These are phyloP conservation scores for Cyclophora punctaria DNA, from an alignment of 2,888 invertebrate genomes.

Conservation along the genomic window DNA sequence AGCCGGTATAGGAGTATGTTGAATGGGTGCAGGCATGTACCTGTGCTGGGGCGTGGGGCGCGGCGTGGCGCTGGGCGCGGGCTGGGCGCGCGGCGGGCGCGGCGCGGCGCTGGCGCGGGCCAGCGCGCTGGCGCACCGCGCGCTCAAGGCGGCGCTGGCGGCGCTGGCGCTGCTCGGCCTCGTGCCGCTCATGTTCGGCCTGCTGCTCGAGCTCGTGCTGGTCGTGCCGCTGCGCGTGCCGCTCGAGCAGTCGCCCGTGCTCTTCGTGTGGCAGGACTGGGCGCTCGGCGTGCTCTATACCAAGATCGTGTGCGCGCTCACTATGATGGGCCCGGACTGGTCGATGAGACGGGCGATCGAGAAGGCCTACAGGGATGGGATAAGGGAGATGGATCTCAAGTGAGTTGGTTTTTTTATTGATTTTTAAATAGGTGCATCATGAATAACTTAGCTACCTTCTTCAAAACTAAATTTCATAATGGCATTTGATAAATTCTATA, in stretches of 20 bases:
- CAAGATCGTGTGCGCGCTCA: constrained; percentile 96
- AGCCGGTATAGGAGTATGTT: no score
- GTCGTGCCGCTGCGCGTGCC: constrained; percentile 96
- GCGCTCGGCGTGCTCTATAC: constrained; percentile 97
- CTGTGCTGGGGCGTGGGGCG: constrained; percentile 95
- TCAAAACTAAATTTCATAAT: no score
- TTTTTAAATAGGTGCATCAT: no score
- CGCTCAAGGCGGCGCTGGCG: constrained; percentile 84
- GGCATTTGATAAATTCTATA: no score
- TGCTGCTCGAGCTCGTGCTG: constrained; percentile 91
- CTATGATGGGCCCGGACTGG: constrained; percentile 99
- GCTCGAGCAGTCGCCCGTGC: constrained; percentile 90
- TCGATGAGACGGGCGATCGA: constrained; percentile 93
- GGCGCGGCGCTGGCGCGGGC: constrained; percentile 80
- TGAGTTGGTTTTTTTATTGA: constrained; percentile 25
- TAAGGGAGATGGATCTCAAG: constrained; percentile 92
- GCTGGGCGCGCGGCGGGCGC: constrained; percentile 93
- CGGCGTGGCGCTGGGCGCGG: constrained; percentile 85
- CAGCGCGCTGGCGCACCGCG: constrained; percentile 83
- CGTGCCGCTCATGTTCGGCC: constrained; percentile 92
- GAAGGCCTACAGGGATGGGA: constrained; percentile 93
- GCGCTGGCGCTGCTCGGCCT: constrained; percentile 88
- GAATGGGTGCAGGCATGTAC: constrained; percentile 81
- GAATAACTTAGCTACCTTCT: no score
- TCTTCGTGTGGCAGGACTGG: constrained; percentile 97